Percentiles rank a stretch among this genome's conserved stretches.
Evolutionary conservation across 2,113 vertebrate species (phyloP).

Genomic region (Psittacula cyanocephala): DNA sequence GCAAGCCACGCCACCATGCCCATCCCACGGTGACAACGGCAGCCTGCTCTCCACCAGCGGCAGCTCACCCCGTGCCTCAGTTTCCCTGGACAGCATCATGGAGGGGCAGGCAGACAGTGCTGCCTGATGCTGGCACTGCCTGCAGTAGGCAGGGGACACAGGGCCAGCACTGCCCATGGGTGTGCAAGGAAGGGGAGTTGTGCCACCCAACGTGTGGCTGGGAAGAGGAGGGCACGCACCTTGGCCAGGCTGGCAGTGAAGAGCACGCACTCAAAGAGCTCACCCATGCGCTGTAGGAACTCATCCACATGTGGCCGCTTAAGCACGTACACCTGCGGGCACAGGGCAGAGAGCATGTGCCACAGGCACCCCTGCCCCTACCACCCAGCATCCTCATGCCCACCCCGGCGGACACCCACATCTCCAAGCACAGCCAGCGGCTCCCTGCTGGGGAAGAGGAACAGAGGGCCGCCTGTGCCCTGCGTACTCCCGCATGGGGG

Average conservation of each 20-base stretch:
- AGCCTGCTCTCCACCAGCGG: not conserved
- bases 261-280: constrained; percentile 95
- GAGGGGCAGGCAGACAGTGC: not conserved
- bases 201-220: fast-evolving
- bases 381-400: fast-evolving
- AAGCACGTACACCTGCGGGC: constrained; percentile 89
- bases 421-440: fast-evolving
- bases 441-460: not conserved
- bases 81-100: not conserved
- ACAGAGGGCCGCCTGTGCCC: not conserved
- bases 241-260: constrained; percentile 98
- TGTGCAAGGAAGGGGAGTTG: not conserved
- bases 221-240: constrained; percentile 71
- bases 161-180: fast-evolving
- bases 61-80: not conserved
- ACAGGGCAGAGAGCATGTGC: not conserved
- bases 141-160: too few relatives aligned
- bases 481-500: fast-evolving
- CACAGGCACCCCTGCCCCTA: fast-evolving
- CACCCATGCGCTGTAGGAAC: constrained; percentile 94
- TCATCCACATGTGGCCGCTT: constrained; percentile 95
- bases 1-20: fast-evolving
- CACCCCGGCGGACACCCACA: not conserved
- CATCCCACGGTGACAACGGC: fast-evolving
- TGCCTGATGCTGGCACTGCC: not conserved